Evolutionary conservation across 2,797 vertebrate species (phyloP).

Genomic region (Cyprinella venusta): DNA sequence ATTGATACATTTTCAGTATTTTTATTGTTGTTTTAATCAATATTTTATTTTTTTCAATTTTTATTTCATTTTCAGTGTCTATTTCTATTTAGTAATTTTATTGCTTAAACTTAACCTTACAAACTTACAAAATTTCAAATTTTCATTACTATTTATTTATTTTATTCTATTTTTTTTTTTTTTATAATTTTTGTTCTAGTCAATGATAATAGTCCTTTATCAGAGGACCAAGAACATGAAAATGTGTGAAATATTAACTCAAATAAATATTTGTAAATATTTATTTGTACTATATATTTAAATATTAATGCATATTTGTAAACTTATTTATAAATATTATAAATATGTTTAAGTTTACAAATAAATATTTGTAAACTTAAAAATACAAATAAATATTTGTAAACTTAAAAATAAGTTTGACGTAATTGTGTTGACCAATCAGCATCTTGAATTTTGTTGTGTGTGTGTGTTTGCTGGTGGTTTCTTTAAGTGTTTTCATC

Average conservation of each 20-base stretch:
- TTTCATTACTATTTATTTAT: background rate
- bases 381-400: too few species aligned
- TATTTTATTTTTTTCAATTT: background rate
- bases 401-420: too few species aligned
- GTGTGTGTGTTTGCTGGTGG: background rate
- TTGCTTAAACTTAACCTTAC: background rate
- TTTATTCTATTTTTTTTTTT: background rate
- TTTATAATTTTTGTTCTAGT: background rate
- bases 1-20: background rate
- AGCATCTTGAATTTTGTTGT: background rate
- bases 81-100: background rate
- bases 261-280: too few species aligned
- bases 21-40: background rate
- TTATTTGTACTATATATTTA: too few species aligned
- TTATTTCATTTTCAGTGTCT: background rate
- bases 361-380: too few species aligned
- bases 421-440: background rate
- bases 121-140: background rate
- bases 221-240: background rate
- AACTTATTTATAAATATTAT: too few species aligned
- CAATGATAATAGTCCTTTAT: background rate
- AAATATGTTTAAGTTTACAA: too few species aligned
- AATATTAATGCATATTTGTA: too few species aligned
- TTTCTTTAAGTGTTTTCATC: background rate
- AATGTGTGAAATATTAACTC: background rate